These are phyloP conservation scores for Microchirus variegatus DNA, from an alignment of 2,797 vertebrate genomes.

Conservation along the genomic window DNA sequence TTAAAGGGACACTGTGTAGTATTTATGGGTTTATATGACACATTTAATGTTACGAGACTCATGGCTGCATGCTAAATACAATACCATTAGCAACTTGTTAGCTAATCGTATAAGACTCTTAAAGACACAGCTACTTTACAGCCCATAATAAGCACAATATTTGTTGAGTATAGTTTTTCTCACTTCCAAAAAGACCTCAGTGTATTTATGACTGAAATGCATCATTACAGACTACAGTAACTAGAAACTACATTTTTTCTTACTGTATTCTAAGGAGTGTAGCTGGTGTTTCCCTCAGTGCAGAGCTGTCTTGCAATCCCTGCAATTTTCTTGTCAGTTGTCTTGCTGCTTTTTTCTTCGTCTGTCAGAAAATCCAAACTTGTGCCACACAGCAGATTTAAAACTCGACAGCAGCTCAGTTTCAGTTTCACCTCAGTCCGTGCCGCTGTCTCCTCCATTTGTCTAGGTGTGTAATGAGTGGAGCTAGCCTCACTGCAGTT, in stretches of 20 bases:
- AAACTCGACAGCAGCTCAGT: conserved; percentile 59
- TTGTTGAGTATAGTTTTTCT: no score
- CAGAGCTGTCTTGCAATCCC: conserved; percentile 37
- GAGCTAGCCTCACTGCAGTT: conserved; percentile 41
- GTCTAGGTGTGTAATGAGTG: conserved; percentile 47
- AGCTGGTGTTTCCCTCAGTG: conserved; percentile 34
- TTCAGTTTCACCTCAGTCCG: conserved; percentile 50
- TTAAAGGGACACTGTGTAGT: no score
- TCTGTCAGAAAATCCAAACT: conserved; percentile 45
- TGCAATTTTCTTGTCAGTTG: conserved; percentile 61
- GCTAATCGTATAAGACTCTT: no score
- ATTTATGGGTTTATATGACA: no score
- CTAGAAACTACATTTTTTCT: neutral
- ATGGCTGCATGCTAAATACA: no score
- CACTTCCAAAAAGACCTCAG: neutral
- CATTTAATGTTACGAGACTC: no score
- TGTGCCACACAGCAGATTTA: conserved; percentile 55
- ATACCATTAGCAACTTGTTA: no score
- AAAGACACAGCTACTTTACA: no score
- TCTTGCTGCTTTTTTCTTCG: conserved; percentile 57
- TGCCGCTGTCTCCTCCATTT: conserved; percentile 44
- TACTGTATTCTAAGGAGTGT: conserved; percentile 9
- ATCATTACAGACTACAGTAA: conserved; percentile 7
- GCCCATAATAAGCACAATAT: no score
- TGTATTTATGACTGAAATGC: neutral